Conservation (phyloP, 2,888 invertebrate species). For the Omphaloscelis lunosa region DNA sequence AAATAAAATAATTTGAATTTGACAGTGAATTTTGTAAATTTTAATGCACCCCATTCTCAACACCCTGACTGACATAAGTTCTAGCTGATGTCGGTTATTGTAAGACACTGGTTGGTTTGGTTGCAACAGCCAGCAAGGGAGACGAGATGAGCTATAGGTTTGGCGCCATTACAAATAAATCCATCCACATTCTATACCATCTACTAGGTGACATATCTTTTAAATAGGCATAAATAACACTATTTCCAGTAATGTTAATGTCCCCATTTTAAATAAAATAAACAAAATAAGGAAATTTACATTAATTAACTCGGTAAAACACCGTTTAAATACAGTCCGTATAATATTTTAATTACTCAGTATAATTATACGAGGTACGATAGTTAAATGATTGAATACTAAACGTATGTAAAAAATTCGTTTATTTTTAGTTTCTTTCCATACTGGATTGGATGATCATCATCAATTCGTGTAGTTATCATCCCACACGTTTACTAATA, state of each 20-base stretch:
- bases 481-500: constrained; percentile 1
- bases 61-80: too few species aligned
- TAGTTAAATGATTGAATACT: constrained; percentile 25
- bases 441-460: constrained; percentile 19
- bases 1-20: too few species aligned
- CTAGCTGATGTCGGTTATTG: too few species aligned
- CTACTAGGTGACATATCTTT: not conserved
- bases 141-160: too few species aligned
- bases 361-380: constrained; percentile 26
- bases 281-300: constrained; percentile 28
- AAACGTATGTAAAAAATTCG: constrained; percentile 27
- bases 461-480: not conserved
- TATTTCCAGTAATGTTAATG: constrained; percentile 11
- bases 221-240: not conserved
- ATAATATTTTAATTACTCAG: constrained; percentile 45
- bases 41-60: too few species aligned
- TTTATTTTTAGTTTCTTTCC: constrained; percentile 38
- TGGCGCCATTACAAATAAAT: not conserved
- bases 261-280: constrained; percentile 7
- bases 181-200: too few species aligned
- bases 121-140: too few species aligned
- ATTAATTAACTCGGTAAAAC: constrained; percentile 27
- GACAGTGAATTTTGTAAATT: too few species aligned
- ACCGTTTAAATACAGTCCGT: constrained; percentile 34
- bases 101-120: too few species aligned